Conservation (phyloP, 2,113 vertebrate species). For the Numenius arquata region DNA sequence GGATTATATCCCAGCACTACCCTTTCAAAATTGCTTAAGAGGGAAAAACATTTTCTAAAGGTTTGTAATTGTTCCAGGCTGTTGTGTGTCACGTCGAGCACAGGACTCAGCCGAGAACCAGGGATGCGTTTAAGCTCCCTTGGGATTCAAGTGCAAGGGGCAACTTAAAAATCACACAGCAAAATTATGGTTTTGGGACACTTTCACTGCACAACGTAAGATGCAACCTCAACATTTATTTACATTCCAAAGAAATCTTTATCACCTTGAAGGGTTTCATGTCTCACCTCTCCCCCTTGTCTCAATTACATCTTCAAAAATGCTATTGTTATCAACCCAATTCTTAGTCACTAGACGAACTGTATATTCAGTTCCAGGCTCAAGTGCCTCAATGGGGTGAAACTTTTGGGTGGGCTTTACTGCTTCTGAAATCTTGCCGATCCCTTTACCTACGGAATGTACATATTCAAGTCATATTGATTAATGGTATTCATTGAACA, state of each 20-base stretch:
- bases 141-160: neutral
- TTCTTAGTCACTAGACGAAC: conserved; percentile 88
- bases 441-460: conserved; percentile 83
- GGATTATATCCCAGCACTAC: neutral
- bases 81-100: neutral
- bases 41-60: neutral
- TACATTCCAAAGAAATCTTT: neutral
- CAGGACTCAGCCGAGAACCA: neutral
- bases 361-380: conserved; percentile 85
- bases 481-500: neutral
- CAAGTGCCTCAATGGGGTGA: conserved; percentile 83
- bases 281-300: conserved; percentile 90
- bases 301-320: conserved; percentile 92
- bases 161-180: neutral
- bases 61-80: neutral
- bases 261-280: neutral
- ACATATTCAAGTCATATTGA: conserved; percentile 71
- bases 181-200: neutral
- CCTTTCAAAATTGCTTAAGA: neutral
- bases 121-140: neutral
- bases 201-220: neutral
- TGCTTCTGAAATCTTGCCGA: conserved; percentile 83
- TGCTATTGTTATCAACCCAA: conserved; percentile 88
- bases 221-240: neutral
- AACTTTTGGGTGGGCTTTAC: conserved; percentile 84